Base-by-base conservation (phyloP, 2,888 invertebrate species). In the Scaptomyza caliginosa region DNA sequence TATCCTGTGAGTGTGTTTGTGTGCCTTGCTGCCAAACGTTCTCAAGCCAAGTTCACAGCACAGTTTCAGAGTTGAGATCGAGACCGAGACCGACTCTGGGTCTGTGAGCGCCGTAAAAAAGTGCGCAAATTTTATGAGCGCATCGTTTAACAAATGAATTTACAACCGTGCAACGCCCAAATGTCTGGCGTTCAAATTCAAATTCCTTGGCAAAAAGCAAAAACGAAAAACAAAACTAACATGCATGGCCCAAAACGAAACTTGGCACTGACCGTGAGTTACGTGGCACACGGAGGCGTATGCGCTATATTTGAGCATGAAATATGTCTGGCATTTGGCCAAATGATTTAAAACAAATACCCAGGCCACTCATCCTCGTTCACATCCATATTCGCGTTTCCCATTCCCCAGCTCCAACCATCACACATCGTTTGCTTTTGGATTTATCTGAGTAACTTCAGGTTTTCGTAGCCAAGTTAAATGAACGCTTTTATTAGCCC, bases 141-240 rank as follows among this genome's bases (percentile, higher is more conserved):
- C 89, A 89, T 91, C 91, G 89, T 91, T 91, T 91, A 91, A 90
- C 90, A 91, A 91, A 91, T 91, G 91, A 91, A 91, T 91, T 91
- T 91, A 91, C 91, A 91, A 90, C 90, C 88, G 86, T 88, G 91
- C 88, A 91, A 91, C 91, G 91, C 91, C 91, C 91, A 90, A 91
- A 88, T 89, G 91, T 91, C 90, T 91, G 90, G 90, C 90, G 91
- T 91, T 91, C 90, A 89, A 90, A 89, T 89, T 85, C 89, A 89
- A 90, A 90, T 89, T 89, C 80, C 76, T 73, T 59, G 59, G 45
- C n/a, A 5, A 45, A 28, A 19, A n/a, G 32, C 1, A 26, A 28
- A 24, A 42, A 16, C 13, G 2, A 11, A 43, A 24, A 24, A 24
- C 26, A n/a, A 7, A 26, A 17, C 16, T 56, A 49, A 49, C 54